Conservation (phyloP, 1,140 invertebrate genomes). For the Chrysomallon squamiferum region DNA sequence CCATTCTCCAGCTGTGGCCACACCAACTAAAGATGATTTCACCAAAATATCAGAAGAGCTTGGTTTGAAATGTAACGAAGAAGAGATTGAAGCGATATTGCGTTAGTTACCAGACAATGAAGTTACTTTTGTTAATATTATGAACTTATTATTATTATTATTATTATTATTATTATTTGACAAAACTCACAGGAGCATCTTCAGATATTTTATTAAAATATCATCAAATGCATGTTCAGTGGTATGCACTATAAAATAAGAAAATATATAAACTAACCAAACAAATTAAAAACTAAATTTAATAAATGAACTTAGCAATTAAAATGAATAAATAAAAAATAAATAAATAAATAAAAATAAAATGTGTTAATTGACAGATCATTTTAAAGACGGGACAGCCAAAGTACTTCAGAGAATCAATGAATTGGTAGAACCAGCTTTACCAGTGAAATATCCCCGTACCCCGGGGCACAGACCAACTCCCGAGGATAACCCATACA, state of each 20-base stretch:
- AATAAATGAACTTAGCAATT: too few relatives aligned
- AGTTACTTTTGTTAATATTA: not conserved
- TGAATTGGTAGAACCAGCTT: conserved; percentile 19
- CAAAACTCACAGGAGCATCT: not conserved
- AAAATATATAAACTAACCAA: not conserved
- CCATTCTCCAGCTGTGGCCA: not conserved
- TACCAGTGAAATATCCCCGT: conserved; percentile 49
- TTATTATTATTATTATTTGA: not conserved
- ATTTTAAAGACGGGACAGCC: too few relatives aligned
- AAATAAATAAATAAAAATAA: too few relatives aligned
- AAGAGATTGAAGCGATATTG: not conserved
- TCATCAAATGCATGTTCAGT: not conserved
- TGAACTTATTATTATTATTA: not conserved
- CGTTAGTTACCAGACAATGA: not conserved
- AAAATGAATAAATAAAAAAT: too few relatives aligned
- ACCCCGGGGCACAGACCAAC: conserved; percentile 39
- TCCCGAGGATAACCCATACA: conserved; percentile 33
- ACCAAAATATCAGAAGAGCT: not conserved
- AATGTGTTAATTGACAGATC: too few relatives aligned
- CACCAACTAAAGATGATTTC: not conserved
- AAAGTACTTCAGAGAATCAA: not conserved
- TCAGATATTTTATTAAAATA: not conserved
- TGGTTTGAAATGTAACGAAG: not conserved
- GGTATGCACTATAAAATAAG: not conserved
- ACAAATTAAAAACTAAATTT: too few relatives aligned